phyloP scores from a whole-genome alignment of 2,888 invertebrate genomes.

The Polyommatus icarus region DNA sequence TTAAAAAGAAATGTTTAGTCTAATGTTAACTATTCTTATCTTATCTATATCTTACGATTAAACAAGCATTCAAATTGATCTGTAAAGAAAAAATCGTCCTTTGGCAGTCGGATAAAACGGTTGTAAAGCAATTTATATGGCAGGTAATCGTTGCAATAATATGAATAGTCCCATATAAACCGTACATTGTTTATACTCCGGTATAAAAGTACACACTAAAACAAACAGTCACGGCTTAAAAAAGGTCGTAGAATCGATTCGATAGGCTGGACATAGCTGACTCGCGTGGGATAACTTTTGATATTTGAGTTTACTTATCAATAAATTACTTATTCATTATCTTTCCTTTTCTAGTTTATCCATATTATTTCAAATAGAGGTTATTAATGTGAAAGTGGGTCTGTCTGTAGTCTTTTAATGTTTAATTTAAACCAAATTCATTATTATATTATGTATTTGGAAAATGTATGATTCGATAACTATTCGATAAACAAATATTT shows the following conservation, averaged over 20 bases:
- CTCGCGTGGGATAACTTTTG: neutral
- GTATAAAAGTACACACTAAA: slow-evolving; percentile 13
- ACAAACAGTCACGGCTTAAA: slow-evolving; percentile 9
- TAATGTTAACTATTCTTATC: neutral
- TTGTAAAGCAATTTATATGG: slow-evolving; percentile 14
- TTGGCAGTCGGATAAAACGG: neutral
- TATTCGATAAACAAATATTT: too few relatives aligned
- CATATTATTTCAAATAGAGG: too few relatives aligned
- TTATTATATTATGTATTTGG: too few relatives aligned
- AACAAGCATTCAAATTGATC: neutral
- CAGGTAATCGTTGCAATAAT: slow-evolving; percentile 21
- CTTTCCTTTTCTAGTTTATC: neutral
- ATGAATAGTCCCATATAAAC: slow-evolving; percentile 8
- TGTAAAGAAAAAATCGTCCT: neutral
- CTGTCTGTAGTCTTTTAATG: too few relatives aligned
- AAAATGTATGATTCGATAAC: too few relatives aligned
- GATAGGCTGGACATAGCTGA: neutral
- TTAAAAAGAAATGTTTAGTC: neutral
- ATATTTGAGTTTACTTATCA: neutral
- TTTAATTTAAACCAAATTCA: too few relatives aligned
- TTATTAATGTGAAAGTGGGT: too few relatives aligned
- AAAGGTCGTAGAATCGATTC: slow-evolving; percentile 13
- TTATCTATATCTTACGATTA: neutral
- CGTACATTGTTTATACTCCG: neutral
- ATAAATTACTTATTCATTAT: neutral